phyloP scores from a whole-genome alignment of 1,140 invertebrate species.

The Psilanteris sp. region DNA sequence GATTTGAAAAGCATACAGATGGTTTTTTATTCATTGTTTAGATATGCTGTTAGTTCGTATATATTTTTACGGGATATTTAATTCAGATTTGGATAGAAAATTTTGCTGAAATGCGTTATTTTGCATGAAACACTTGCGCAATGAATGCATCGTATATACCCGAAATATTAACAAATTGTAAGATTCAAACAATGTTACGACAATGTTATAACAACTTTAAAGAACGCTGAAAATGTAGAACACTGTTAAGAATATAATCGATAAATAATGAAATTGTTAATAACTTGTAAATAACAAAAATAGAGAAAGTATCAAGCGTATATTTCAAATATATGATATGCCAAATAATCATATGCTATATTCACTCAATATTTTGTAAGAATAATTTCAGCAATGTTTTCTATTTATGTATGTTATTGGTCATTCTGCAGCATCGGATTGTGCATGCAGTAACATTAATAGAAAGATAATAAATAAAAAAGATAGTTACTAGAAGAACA shows the following conservation, averaged over 20 bases:
- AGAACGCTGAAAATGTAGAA: constrained; percentile 7
- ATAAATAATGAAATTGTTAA: constrained; percentile 43
- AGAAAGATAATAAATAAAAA: neutral
- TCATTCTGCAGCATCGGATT: no score
- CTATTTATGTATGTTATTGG: no score
- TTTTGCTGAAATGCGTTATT: constrained; percentile 46
- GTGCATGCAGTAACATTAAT: no score
- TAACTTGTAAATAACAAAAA: constrained; percentile 48
- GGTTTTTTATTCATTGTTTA: no score
- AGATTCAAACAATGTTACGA: constrained; percentile 20
- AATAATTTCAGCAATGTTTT: constrained; percentile 39
- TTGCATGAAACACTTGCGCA: constrained; percentile 29
- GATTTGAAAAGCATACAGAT: no score
- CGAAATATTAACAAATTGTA: constrained; percentile 21
- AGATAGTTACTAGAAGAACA: constrained; percentile 27
- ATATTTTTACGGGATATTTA: no score
- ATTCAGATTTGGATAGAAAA: no score
- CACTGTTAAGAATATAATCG: constrained; percentile 16
- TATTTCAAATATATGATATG: constrained; percentile 27
- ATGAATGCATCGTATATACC: constrained; percentile 5
- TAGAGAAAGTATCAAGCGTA: constrained; percentile 35
- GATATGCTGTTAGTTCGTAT: no score
- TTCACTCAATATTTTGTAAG: constrained; percentile 5
- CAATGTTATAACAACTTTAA: no score
- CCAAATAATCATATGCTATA: constrained; percentile 18